phyloP scores from a whole-genome alignment of 30 jellyfish, hydroid and myxozoan species.

The Aurelia sp. region DNA sequence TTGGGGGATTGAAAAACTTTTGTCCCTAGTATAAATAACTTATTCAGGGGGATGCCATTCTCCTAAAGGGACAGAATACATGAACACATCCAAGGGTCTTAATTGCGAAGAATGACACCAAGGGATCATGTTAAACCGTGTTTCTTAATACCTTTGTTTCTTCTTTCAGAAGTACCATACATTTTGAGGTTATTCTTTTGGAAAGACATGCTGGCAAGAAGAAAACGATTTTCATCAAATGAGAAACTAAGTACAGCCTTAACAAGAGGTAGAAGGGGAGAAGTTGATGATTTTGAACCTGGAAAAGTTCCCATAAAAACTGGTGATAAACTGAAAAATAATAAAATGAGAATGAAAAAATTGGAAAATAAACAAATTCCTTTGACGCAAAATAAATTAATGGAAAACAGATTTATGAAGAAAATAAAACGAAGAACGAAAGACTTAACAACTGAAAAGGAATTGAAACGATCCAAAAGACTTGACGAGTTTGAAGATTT shows the following conservation, averaged over 20 bases:
- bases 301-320: neutral
- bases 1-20: too few relatives aligned
- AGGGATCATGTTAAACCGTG: too few relatives aligned
- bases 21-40: too few relatives aligned
- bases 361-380: slow-evolving; percentile 34
- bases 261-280: slow-evolving; percentile 59
- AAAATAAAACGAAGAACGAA: slow-evolving; percentile 74
- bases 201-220: slow-evolving; percentile 98
- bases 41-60: too few relatives aligned
- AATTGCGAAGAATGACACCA: too few relatives aligned
- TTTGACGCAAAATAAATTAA: slow-evolving; percentile 50
- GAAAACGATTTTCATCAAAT: slow-evolving; percentile 70
- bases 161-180: slow-evolving; percentile 89
- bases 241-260: slow-evolving; percentile 30
- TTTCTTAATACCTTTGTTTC: neutral
- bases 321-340: neutral
- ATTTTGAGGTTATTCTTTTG: slow-evolving; percentile 93
- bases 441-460: slow-evolving; percentile 77
- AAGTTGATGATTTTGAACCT: slow-evolving; percentile 14
- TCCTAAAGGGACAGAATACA: too few relatives aligned
- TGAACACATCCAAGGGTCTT: too few relatives aligned
- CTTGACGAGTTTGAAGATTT: slow-evolving; percentile 46
- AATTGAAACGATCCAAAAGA: slow-evolving; percentile 70
- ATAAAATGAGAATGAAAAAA: slow-evolving; percentile 7
- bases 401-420: slow-evolving; percentile 43